Base-by-base conservation (phyloP, 2,888 invertebrate species). In the Thereva unica region DNA sequence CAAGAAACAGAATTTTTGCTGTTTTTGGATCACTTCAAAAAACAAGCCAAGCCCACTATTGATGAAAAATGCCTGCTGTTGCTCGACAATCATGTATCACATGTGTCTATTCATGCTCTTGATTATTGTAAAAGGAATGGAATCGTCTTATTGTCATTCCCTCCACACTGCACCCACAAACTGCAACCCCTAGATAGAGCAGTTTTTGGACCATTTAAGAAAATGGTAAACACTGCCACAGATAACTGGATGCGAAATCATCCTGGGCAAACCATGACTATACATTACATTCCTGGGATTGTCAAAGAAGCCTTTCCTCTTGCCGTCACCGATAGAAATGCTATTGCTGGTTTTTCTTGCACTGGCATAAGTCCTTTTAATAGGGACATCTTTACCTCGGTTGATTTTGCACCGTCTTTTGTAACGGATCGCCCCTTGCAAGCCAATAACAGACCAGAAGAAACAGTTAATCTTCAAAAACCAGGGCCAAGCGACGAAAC, bases 381-480 rank as follows among this genome's bases (percentile, higher is more conserved):
- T n/a, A n/a, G n/a, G n/a, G n/a, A n/a, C n/a, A n/a, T n/a, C n/a
- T n/a, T n/a, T n/a, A n/a, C n/a, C n/a, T n/a, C n/a, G n/a, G n/a
- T n/a, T n/a, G n/a, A n/a, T 37, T 35, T 7, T 2, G 10, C 10
- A 4, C n/a, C n/a, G 9, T 45, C 3, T 1, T 45, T 10, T 45
- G 45, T 45, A 45, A 45, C 45, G 10, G 45, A n/a, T 45, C 45
- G 45, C n/a, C n/a, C n/a, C n/a, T n/a, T n/a, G n/a, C n/a, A n/a
- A n/a, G n/a, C n/a, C n/a, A n/a, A n/a, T n/a, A n/a, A n/a, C n/a
- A n/a, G n/a, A n/a, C n/a, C n/a, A n/a, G n/a, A n/a, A n/a, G n/a
- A n/a, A n/a, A n/a, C n/a, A n/a, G n/a, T n/a, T n/a, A n/a, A n/a
- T n/a, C n/a, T n/a, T n/a, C n/a, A n/a, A n/a, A n/a, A n/a, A n/a